Conservation (phyloP, 2,797 vertebrate species). For the Scarus forsteni region DNA sequence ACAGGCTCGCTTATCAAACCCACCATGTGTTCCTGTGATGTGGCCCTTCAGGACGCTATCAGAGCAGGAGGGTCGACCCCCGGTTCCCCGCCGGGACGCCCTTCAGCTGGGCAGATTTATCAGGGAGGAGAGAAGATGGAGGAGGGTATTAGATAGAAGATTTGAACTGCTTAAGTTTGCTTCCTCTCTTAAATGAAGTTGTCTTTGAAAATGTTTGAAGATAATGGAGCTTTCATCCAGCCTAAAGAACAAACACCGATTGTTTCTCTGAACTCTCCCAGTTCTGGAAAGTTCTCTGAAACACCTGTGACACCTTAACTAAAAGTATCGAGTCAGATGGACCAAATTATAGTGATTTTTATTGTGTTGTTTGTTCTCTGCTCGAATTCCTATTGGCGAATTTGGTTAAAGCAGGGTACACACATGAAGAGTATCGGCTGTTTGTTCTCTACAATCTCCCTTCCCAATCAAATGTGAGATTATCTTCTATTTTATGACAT, state of each 20-base stretch:
- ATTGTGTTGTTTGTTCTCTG: not conserved
- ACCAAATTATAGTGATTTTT: no score
- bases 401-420: no score
- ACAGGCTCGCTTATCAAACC: constrained; percentile 70
- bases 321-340: not conserved
- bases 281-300: not conserved
- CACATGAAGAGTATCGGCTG: no score
- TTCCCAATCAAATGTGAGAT: no score
- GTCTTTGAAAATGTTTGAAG: not conserved
- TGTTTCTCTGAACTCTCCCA: not conserved
- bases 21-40: constrained; percentile 69
- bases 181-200: not conserved
- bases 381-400: not conserved
- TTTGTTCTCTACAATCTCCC: no score
- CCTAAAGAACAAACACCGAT: not conserved
- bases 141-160: not conserved
- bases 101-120: constrained; percentile 44
- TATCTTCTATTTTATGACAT: no score
- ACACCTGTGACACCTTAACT: not conserved
- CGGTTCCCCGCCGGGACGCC: constrained; percentile 15
- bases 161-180: not conserved
- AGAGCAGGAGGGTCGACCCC: constrained; percentile 7
- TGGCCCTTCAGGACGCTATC: constrained; percentile 58
- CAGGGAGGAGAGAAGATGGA: constrained; percentile 1
- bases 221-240: not conserved